phyloP scores from a whole-genome alignment of 2,797 vertebrate genomes.

The Acanthiza pusilla region DNA sequence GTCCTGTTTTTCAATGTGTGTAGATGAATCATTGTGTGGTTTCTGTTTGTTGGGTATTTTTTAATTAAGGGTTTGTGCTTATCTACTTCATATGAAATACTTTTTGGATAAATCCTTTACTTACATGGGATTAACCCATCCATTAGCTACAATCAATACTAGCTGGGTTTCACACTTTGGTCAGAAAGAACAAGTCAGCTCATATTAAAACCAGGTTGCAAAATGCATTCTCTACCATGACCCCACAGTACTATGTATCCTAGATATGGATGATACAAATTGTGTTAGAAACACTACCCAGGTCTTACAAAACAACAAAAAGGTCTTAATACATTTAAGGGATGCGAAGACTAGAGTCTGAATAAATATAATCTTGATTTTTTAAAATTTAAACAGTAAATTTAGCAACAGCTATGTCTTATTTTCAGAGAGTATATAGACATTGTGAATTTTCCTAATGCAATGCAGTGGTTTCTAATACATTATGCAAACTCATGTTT shows the following conservation, averaged over 20 bases:
- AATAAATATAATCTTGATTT: background rate
- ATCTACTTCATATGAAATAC: background rate
- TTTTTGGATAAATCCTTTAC: background rate
- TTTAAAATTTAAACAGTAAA: background rate
- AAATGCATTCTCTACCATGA: background rate
- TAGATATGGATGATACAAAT: background rate
- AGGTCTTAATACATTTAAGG: background rate
- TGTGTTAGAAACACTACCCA: background rate
- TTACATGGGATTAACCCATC: background rate
- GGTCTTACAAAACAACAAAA: background rate
- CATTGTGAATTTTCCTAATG: slow-evolving; percentile 8
- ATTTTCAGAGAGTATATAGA: background rate
- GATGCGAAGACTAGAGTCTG: background rate
- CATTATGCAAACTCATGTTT: slow-evolving; percentile 39
- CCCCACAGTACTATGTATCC: background rate
- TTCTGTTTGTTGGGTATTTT: background rate
- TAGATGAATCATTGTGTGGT: background rate
- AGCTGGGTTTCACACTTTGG: background rate
- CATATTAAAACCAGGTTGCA: background rate
- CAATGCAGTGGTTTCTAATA: slow-evolving; percentile 4
- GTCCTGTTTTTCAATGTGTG: background rate
- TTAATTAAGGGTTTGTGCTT: background rate
- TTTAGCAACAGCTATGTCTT: background rate
- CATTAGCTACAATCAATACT: background rate
- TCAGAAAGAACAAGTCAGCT: background rate